Evolutionary conservation across 1,140 invertebrate genomes (phyloP), one percentile per base, ranked within the genome.

Genomic region (Microplitis demolitor): DNA sequence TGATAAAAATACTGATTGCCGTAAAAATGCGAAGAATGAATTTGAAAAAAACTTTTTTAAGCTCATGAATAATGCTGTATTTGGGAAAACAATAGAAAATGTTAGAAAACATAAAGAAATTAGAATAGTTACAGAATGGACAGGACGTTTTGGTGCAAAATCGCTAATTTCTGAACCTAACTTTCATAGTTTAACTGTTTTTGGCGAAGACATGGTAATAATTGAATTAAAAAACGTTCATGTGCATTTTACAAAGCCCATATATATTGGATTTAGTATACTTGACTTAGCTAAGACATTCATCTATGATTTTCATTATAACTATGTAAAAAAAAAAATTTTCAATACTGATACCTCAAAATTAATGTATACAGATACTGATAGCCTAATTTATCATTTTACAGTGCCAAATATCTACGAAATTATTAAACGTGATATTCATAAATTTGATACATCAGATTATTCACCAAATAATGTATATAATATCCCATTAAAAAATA

Each of bases 31-130:
- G 5, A 83, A 67, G 66, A 85, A 83, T 75, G 77, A 84, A 11
- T 89, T 89, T 82, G 87, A 89, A 81, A 87, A 87, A 78, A 83
- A 88, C 78, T 87, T 89, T 77, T 89, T 79, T 72, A 89, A 89
- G 79, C 71, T 89, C 67, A 82, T 88, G 74, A 87, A 87, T 75
- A 89, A 89, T 79, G 77, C 82, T 4, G 77, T 88, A 9, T 89
- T 85, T 78, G 88, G 86, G 2, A 88, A 88, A 82, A 85, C 83
- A 2, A 88, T 88, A 79, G 87, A 89, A 80, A 88, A 88, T 80
- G 78, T 87, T n/a, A 78, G 82, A 71, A 88, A 88, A 69, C 75
- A 82, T 75, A 78, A 80, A 34, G 78, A 87, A 78, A 78, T 89
- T 3, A 81, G 80, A 80, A 71, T 88, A 13, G 37, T 82, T 24